phyloP scores from a whole-genome alignment of 2,797 vertebrate species.

The Mus caroli region DNA sequence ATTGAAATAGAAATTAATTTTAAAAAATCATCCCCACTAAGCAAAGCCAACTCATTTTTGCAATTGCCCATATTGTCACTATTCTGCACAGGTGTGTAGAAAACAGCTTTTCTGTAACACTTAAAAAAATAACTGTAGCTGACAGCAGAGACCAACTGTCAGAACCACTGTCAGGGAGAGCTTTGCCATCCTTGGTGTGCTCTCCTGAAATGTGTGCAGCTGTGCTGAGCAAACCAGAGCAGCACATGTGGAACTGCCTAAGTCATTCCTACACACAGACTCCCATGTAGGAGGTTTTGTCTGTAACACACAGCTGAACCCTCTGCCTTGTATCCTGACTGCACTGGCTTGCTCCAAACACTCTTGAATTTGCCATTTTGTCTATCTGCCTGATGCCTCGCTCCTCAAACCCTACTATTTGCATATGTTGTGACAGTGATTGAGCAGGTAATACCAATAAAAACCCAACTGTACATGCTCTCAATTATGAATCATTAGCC shows the following conservation, averaged over 20 bases:
- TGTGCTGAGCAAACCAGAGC: neutral
- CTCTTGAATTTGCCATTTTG: neutral
- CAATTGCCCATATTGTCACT: neutral
- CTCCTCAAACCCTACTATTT: slow-evolving; percentile 13
- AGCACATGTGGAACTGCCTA: neutral
- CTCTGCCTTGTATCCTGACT: neutral
- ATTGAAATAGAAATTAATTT: neutral
- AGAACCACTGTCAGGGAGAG: neutral
- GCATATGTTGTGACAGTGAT: neutral
- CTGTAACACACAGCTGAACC: neutral
- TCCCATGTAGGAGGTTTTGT: neutral
- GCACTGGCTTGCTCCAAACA: neutral
- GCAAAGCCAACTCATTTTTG: neutral
- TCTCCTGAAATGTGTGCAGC: neutral
- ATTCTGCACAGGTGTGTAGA: neutral
- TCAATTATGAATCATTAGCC: neutral
- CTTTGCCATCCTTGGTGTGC: neutral
- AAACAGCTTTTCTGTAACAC: neutral
- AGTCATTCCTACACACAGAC: too few species aligned
- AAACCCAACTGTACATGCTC: neutral
- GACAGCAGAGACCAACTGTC: neutral
- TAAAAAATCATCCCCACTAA: slow-evolving; percentile 16
- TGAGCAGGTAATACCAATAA: slow-evolving; percentile 9
- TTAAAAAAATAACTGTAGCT: neutral
- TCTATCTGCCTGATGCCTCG: neutral